Evolutionary conservation across 2,888 invertebrate species (phyloP).

Genomic region (Plusia festucae): DNA sequence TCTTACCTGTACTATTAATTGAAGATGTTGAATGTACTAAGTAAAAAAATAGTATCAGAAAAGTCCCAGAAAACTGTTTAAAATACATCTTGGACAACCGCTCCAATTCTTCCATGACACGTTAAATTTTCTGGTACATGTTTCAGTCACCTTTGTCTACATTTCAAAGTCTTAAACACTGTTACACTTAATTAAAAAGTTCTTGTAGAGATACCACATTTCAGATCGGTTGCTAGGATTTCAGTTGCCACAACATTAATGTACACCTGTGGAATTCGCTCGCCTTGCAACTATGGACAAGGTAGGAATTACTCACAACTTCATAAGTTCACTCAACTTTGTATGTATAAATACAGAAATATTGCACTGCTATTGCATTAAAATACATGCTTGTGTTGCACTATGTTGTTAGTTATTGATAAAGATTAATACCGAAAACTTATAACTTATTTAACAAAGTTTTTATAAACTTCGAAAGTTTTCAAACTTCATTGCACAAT

Average conservation of each 20-base stretch:
- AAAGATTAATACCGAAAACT: background rate
- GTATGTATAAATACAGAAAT: constrained; percentile 64
- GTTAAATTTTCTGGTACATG: constrained; percentile 53
- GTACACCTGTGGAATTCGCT: constrained; percentile 84
- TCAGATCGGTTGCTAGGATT: constrained; percentile 83
- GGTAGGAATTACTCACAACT: constrained; percentile 67
- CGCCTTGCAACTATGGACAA: constrained; percentile 72
- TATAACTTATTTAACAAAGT: background rate
- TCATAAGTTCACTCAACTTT: constrained; percentile 87
- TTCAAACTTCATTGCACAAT: constrained; percentile 79
- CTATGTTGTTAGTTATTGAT: background rate
- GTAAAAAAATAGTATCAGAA: constrained; percentile 66
- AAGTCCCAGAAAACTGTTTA: constrained; percentile 67
- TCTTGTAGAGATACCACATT: constrained; percentile 49
- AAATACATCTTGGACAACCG: constrained; percentile 81
- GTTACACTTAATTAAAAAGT: constrained; percentile 33
- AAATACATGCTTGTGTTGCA: constrained; percentile 7
- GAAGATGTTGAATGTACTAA: constrained; percentile 60
- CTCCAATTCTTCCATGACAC: constrained; percentile 86
- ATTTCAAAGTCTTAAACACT: constrained; percentile 47
- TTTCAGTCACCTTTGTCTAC: constrained; percentile 56
- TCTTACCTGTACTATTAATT: constrained; percentile 78
- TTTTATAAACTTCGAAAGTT: constrained; percentile 76
- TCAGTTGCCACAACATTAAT: constrained; percentile 83
- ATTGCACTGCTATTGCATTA: constrained; percentile 45